These are phyloP conservation scores for Propithecus perrieri DNA, from an alignment of 2,797 vertebrate species.

Conservation along the genomic window DNA sequence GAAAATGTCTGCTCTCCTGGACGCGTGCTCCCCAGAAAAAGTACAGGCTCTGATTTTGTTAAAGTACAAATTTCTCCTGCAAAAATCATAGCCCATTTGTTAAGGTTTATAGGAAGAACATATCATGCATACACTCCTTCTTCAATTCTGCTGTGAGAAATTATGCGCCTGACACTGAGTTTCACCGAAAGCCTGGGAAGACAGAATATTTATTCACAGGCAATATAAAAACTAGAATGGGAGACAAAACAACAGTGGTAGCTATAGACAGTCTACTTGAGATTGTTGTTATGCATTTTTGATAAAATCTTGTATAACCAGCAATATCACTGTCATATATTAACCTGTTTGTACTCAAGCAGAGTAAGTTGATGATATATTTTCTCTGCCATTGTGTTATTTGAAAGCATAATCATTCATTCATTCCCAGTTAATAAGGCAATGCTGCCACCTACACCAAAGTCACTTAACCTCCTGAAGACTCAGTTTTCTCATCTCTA, in stretches of 20 bases:
- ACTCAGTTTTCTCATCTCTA: not conserved
- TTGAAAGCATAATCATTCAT: not conserved
- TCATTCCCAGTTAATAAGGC: not conserved
- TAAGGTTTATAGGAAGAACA: not conserved
- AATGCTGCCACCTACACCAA: not conserved
- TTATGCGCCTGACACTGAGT: not conserved
- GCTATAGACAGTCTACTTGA: not conserved
- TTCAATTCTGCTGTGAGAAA: not conserved
- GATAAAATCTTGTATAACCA: not conserved
- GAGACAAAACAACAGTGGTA: not conserved
- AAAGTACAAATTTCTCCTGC: not conserved
- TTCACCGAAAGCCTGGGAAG: not conserved
- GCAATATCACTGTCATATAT: not conserved
- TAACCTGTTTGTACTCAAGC: not conserved
- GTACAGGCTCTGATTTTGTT: not conserved
- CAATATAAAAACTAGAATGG: not conserved
- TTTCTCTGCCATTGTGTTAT: not conserved
- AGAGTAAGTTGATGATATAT: not conserved
- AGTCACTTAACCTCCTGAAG: not conserved
- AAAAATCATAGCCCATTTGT: not conserved
- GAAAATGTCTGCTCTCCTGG: not conserved
- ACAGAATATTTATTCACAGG: not conserved
- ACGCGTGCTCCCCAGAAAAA: not conserved
- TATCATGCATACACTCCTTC: not conserved
- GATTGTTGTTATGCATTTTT: not conserved